Evolutionary conservation across 2,797 vertebrate species (phyloP), one percentile per base, ranked within the genome.

Genomic region (Pipistrellus pygmaeus): DNA sequence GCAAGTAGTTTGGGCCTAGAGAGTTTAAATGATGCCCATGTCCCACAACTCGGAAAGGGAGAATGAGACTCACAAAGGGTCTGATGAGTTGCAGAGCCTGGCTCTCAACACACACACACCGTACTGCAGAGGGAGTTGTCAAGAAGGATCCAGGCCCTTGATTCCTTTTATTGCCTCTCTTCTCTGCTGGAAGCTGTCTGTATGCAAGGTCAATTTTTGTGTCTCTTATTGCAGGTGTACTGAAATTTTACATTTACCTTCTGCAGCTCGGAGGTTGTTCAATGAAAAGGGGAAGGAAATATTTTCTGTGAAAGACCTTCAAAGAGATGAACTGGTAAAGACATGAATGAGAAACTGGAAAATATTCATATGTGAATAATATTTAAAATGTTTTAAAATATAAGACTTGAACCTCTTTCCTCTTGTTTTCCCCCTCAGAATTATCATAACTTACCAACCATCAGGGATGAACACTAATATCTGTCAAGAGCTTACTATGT

Each of bases 241-340:
- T 35, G 80, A 71, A 76, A 44, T 95, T 60, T 91, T 98, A 94
- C 96, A 96, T 69, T 96, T 98, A 82, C 97, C 97, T 83, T 97
- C 96, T 91, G 97, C 97, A 78, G 98, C 97, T 91, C 92, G 91
- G 80, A 97, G 97, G 82, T 84, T 98, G 53, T 98, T 98, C 95
- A 93, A 30, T 94, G 97, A 97, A 92, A 97, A 95, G 15, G 97
- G 97, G 32, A 85, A 95, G 87, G 97, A 98, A 95, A 73, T 97
- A 55, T 97, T 94, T 88, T 44, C 82, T 87, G 90, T 97, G 48
- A 95, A 91, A 95, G 95, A 96, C 66, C 80, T 97, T 62, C 96
- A 96, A 86, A 97, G 96, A 96, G 97, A 98, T 83, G 97, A 98
- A 84, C 87, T 98, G 97, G 98, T 98, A 97, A 98, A 87, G 35